phyloP scores from a whole-genome alignment of 2,888 invertebrate species.

The Cataglyphis altisquamis region DNA sequence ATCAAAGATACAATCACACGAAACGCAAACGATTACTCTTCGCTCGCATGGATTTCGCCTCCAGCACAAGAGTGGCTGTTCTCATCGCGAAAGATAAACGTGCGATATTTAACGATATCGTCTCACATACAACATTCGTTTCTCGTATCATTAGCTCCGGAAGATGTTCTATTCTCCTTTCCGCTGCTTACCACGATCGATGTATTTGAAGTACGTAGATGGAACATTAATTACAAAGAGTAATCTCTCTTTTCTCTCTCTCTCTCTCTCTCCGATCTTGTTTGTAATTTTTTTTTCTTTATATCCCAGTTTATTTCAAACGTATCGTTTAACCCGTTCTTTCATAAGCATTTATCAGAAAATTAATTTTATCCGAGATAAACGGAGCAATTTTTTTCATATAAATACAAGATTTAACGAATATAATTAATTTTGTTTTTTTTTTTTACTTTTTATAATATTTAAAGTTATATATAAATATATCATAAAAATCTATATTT shows the following conservation, averaged over 20 bases:
- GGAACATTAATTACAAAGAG: neutral
- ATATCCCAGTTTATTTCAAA: neutral
- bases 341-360: neutral
- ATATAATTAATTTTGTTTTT: neutral
- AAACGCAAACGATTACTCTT: neutral
- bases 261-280: neutral
- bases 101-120: constrained; percentile 4
- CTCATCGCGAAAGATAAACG: neutral
- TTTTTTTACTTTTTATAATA: neutral
- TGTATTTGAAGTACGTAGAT: no score
- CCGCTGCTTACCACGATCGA: neutral
- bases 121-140: neutral
- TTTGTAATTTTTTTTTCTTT: neutral
- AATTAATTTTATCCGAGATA: neutral
- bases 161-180: neutral
- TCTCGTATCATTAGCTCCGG: neutral
- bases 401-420: neutral
- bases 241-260: neutral
- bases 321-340: neutral
- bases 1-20: neutral
- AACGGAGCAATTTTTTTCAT: neutral
- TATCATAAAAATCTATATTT: neutral
- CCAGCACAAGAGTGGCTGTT: neutral
- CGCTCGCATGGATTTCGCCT: neutral
- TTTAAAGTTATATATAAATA: neutral